Conservation (phyloP, 2,797 vertebrate genomes). For the Sebastes cheni region DNA sequence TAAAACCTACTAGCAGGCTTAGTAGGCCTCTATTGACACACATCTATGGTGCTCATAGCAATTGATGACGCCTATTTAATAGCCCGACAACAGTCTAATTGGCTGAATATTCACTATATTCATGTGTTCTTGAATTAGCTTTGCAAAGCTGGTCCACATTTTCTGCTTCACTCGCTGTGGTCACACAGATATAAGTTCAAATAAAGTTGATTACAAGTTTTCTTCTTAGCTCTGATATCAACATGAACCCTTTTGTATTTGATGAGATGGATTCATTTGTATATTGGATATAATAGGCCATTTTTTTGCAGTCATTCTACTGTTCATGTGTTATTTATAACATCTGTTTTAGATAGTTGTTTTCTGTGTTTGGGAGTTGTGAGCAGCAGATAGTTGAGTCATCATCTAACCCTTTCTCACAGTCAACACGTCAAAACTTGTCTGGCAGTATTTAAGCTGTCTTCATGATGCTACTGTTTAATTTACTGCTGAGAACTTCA, state of each 20-base stretch:
- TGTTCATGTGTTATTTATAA: not conserved
- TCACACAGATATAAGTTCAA: not conserved
- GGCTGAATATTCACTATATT: too few relatives aligned
- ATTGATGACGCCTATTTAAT: too few relatives aligned
- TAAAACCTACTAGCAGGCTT: too few relatives aligned
- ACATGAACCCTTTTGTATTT: not conserved
- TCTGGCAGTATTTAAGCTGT: not conserved
- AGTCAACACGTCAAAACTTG: not conserved
- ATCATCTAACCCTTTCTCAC: not conserved
- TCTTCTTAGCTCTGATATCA: not conserved
- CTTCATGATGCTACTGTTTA: not conserved
- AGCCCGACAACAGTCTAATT: too few relatives aligned
- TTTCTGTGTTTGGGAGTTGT: not conserved
- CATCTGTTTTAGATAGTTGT: not conserved
- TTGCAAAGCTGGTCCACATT: fast-evolving
- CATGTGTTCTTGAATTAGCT: not conserved
- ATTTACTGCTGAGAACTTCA: not conserved
- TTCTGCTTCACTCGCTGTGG: not conserved
- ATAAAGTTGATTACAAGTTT: not conserved
- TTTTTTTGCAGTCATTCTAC: not conserved
- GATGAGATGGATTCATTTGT: not conserved
- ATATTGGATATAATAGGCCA: not conserved
- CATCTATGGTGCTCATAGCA: too few relatives aligned
- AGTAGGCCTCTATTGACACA: too few relatives aligned
- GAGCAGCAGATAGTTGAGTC: not conserved